A percentile compares a stretch with the other conserved stretches of the same genome.
Conservation (phyloP, 1,140 invertebrate genomes). For the Acyrthosiphon pisum region DNA sequence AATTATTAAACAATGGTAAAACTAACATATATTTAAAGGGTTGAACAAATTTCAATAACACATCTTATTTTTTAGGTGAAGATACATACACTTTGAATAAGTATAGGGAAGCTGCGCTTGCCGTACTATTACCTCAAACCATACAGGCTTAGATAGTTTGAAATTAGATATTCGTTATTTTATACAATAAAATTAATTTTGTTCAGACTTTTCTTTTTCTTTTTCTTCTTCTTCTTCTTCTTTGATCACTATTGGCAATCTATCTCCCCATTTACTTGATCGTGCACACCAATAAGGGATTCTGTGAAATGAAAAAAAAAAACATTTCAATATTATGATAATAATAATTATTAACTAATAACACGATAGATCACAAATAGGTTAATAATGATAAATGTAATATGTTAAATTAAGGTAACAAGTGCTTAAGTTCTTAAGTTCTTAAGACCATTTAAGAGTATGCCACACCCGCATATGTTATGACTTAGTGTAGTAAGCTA, state of each 20-base stretch:
- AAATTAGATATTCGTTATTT: conserved; percentile 17
- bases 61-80: conserved; percentile 17
- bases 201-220: conserved; percentile 29
- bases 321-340: not conserved
- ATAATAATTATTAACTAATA: not conserved
- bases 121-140: conserved; percentile 5
- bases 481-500: not conserved
- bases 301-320: conserved; percentile 65
- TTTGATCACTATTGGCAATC: conserved; percentile 69
- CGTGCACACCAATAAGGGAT: conserved; percentile 74
- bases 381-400: not conserved
- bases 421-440: not conserved
- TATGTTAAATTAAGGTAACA: not conserved
- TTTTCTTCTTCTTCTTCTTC: conserved; percentile 8
- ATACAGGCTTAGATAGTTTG: not conserved
- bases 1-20: conserved; percentile 59
- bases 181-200: conserved; percentile 40
- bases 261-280: conserved; percentile 76
- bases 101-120: not conserved
- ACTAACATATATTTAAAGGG: not conserved
- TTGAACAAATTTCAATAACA: not conserved
- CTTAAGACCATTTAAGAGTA: not conserved
- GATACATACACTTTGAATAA: conserved; percentile 48
- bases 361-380: too few species aligned
- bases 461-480: not conserved